Percentiles rank a stretch among this genome's conserved stretches.
phyloP scores from a whole-genome alignment of 1,140 invertebrate genomes.

The Cylas formicarius region DNA sequence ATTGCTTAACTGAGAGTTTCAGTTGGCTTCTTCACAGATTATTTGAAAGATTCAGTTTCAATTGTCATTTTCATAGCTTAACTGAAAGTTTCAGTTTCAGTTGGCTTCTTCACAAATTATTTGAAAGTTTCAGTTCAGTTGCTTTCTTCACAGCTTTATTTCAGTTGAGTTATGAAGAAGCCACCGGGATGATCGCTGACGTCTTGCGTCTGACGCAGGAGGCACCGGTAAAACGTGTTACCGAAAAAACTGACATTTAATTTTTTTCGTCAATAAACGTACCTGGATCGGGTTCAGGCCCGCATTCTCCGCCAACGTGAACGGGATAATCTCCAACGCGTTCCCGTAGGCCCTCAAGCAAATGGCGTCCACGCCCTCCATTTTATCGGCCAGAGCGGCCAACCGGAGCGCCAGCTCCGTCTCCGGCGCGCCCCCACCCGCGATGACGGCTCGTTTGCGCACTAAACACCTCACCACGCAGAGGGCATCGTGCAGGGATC shows the following conservation, averaged over 20 bases:
- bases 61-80: too few species aligned
- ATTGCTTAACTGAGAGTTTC: too few species aligned
- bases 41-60: too few species aligned
- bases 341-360: slow-evolving; percentile 92
- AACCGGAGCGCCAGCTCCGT: slow-evolving; percentile 85
- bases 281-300: slow-evolving; percentile 90
- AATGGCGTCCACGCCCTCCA: slow-evolving; percentile 90
- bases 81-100: too few species aligned
- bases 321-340: slow-evolving; percentile 94
- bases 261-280: slow-evolving; percentile 3
- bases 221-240: too few species aligned
- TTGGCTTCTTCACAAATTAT: too few species aligned
- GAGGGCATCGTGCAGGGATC: slow-evolving; percentile 96
- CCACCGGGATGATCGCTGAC: too few species aligned
- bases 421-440: slow-evolving; percentile 96
- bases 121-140: too few species aligned
- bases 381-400: slow-evolving; percentile 72
- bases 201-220: too few species aligned
- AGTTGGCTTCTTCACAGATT: too few species aligned
- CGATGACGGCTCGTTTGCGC: slow-evolving; percentile 82
- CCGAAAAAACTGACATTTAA: not conserved
- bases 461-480: slow-evolving; percentile 94
- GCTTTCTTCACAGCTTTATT: too few species aligned
- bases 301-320: slow-evolving; percentile 98
- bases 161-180: too few species aligned